Evolutionary conservation across 2,888 invertebrate species (phyloP).

Genomic region (Polyommatus icarus): DNA sequence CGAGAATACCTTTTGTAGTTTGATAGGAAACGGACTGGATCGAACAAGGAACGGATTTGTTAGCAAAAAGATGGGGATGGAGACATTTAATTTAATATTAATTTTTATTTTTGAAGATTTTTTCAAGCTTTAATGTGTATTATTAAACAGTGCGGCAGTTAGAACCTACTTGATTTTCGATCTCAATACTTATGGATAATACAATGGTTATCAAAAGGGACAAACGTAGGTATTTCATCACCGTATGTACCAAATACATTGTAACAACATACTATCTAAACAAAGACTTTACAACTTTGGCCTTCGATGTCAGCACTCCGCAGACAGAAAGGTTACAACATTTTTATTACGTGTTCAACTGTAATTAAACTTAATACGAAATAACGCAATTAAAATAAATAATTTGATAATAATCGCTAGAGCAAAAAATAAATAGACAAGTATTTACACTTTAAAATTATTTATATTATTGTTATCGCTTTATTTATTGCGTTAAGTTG

Average conservation of each 20-base stretch:
- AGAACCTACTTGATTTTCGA: neutral
- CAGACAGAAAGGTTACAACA: slow-evolving; percentile 28
- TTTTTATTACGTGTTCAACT: slow-evolving; percentile 25
- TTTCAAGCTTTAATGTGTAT: neutral
- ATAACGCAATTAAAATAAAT: slow-evolving; percentile 6
- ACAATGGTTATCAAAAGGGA: neutral
- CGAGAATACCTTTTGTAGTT: no score
- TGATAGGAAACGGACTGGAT: neutral
- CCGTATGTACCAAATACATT: neutral
- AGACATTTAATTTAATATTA: no score
- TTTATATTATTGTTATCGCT: neutral
- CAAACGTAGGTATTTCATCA: neutral
- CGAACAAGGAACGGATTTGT: neutral
- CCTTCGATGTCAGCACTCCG: slow-evolving; percentile 23
- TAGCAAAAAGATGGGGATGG: no score
- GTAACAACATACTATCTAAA: neutral
- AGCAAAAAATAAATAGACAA: neutral
- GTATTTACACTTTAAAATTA: neutral
- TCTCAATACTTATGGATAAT: neutral
- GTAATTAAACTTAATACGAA: slow-evolving; percentile 23
- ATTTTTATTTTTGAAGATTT: neutral
- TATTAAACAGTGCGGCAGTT: neutral
- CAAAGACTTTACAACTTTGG: slow-evolving; percentile 23
- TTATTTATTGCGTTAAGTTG: neutral
- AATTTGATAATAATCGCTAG: neutral